Percentiles rank a stretch among this genome's conserved stretches.
These are phyloP conservation scores for Smutsia gigantea DNA, from an alignment of 2,797 vertebrate species.

Conservation along the genomic window DNA sequence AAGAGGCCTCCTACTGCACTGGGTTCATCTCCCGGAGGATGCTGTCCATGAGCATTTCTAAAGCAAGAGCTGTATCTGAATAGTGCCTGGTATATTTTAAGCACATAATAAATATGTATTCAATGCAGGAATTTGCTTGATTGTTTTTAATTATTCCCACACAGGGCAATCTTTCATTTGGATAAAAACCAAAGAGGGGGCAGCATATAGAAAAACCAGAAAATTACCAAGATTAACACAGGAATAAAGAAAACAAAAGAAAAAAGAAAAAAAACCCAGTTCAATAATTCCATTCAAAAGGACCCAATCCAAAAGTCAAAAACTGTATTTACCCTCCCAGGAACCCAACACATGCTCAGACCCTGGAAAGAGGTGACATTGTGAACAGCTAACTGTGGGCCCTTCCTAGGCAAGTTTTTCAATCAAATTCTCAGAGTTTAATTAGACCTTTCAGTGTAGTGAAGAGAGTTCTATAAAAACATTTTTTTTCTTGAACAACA, in stretches of 20 bases:
- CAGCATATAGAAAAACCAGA: not conserved
- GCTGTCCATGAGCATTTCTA: not conserved
- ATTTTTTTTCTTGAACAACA: not conserved
- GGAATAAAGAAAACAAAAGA: not conserved
- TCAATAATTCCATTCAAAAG: not conserved
- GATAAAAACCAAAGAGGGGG: conserved; percentile 2
- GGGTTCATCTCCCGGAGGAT: not conserved
- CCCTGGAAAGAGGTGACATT: not conserved
- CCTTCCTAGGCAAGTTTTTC: not conserved
- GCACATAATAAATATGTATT: not conserved
- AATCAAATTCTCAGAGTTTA: not conserved
- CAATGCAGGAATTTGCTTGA: not conserved
- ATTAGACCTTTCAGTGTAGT: not conserved
- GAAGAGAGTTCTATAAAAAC: not conserved
- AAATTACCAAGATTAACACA: conserved; percentile 3
- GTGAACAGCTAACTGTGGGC: not conserved
- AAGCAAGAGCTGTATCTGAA: not conserved
- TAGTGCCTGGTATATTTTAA: not conserved
- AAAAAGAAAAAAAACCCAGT: not conserved
- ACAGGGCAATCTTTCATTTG: not conserved
- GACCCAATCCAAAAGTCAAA: not conserved
- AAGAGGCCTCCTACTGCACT: not conserved
- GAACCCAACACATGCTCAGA: not conserved
- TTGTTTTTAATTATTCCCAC: not conserved
- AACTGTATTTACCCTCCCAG: not conserved